Evolutionary conservation across 2,797 vertebrate genomes (phyloP).

Genomic region (Sebastes taczanowskii): DNA sequence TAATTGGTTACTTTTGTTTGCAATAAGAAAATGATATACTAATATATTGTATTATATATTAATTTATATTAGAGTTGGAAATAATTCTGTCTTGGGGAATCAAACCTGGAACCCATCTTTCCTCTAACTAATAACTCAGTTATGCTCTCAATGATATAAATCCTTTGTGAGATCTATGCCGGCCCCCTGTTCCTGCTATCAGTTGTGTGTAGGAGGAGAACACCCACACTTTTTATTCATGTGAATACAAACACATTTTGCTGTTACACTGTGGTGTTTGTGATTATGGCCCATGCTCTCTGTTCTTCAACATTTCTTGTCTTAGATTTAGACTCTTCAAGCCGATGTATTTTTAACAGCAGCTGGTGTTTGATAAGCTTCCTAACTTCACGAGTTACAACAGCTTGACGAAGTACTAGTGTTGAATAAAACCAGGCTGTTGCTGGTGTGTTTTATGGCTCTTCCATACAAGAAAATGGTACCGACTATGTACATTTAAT

Average conservation of each 20-base stretch:
- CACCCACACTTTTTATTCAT: constrained; percentile 7
- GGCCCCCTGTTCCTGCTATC: neutral
- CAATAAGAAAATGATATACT: neutral
- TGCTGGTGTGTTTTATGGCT: neutral
- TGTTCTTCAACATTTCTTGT: neutral
- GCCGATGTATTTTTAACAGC: neutral
- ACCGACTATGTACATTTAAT: neutral
- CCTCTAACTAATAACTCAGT: neutral
- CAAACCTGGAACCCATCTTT: neutral
- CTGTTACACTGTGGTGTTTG: neutral
- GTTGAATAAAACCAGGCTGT: neutral
- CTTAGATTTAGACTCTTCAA: neutral
- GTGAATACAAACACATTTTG: constrained; percentile 18
- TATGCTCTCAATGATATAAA: neutral
- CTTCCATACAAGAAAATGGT: neutral
- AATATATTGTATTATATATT: neutral
- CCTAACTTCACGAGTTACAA: neutral
- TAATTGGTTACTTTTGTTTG: neutral
- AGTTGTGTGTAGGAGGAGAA: constrained; percentile 43
- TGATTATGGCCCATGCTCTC: neutral
- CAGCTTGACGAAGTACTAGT: neutral
- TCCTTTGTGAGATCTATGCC: neutral
- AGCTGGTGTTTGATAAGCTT: neutral
- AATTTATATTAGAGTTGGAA: neutral
- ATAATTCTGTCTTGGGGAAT: neutral